Evolutionary conservation across 2,888 invertebrate genomes (phyloP).

Genomic region (Standfussiana lucernea): DNA sequence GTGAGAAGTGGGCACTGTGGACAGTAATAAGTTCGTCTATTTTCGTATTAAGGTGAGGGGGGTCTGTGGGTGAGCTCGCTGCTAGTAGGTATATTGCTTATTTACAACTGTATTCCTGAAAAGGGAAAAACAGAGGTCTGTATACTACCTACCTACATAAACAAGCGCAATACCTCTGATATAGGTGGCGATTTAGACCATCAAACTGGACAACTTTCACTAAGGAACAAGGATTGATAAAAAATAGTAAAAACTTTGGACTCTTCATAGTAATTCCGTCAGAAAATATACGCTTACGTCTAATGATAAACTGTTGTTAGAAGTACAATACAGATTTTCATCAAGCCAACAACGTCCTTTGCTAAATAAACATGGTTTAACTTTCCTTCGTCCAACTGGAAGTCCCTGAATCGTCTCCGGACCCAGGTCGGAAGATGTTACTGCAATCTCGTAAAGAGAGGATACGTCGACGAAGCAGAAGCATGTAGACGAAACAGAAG

Average conservation of each 20-base stretch:
- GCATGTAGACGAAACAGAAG: too few relatives aligned
- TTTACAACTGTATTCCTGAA: neutral
- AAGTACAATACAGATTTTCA: too few relatives aligned
- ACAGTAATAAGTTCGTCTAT: neutral
- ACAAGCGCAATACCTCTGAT: neutral
- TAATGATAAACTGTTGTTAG: too few relatives aligned
- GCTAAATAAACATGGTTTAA: too few relatives aligned
- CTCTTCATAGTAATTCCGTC: neutral
- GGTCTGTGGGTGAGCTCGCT: constrained; percentile 3
- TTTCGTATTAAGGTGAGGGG: neutral
- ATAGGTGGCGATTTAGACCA: neutral
- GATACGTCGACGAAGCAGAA: too few relatives aligned
- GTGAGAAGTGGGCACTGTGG: neutral
- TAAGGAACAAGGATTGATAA: neutral
- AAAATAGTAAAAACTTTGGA: neutral
- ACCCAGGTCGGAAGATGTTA: too few relatives aligned
- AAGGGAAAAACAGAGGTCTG: neutral
- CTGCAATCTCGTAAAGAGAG: too few relatives aligned
- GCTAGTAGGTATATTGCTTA: constrained; percentile 3
- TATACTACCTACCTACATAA: neutral
- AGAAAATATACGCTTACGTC: too few relatives aligned
- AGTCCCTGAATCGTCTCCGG: too few relatives aligned
- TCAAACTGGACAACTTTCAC: neutral
- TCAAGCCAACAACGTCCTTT: too few relatives aligned
- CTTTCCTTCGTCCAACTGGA: too few relatives aligned